Evolutionary conservation across 2,888 invertebrate genomes (phyloP).

Genomic region (Volucella inflata): DNA sequence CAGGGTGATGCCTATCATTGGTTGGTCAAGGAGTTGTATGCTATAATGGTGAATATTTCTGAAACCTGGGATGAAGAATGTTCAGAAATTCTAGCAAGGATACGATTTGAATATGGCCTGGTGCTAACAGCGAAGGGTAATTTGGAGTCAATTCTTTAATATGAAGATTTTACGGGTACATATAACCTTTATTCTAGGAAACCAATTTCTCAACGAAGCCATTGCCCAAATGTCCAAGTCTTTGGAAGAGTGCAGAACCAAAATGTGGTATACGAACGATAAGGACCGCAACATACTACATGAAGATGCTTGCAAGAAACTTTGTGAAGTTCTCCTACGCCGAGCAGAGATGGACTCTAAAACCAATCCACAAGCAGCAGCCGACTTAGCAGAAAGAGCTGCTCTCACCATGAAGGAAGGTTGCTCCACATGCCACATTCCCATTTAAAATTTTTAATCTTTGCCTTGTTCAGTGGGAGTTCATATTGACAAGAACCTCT

Average conservation of each 20-base stretch:
- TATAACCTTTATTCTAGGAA: not conserved
- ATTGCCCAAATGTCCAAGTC: slow-evolving; percentile 37
- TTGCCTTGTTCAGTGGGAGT: slow-evolving; percentile 38
- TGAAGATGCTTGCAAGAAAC: slow-evolving; percentile 44
- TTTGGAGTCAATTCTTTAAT: not conserved
- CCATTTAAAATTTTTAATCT: not conserved
- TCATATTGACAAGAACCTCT: slow-evolving; percentile 25
- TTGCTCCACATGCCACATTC: not conserved
- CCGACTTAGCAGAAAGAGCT: slow-evolving; percentile 35
- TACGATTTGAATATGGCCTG: slow-evolving; percentile 50
- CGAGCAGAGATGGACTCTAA: slow-evolving; percentile 7
- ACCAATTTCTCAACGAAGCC: slow-evolving; percentile 38
- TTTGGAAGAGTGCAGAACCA: slow-evolving; percentile 30
- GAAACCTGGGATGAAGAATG: slow-evolving; percentile 17
- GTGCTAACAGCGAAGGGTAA: slow-evolving; percentile 50
- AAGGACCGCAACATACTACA: slow-evolving; percentile 43
- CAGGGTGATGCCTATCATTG: slow-evolving; percentile 53
- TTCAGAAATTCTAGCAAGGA: slow-evolving; percentile 34
- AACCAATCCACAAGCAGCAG: slow-evolving; percentile 6
- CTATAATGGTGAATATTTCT: slow-evolving; percentile 31
- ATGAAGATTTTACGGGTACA: not conserved
- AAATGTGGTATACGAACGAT: slow-evolving; percentile 61
- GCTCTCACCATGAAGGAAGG: slow-evolving; percentile 24
- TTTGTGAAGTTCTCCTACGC: slow-evolving; percentile 50
- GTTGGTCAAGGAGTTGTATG: slow-evolving; percentile 57